Base-by-base conservation (phyloP, 2,113 vertebrate genomes). In the Ranitomeya variabilis region DNA sequence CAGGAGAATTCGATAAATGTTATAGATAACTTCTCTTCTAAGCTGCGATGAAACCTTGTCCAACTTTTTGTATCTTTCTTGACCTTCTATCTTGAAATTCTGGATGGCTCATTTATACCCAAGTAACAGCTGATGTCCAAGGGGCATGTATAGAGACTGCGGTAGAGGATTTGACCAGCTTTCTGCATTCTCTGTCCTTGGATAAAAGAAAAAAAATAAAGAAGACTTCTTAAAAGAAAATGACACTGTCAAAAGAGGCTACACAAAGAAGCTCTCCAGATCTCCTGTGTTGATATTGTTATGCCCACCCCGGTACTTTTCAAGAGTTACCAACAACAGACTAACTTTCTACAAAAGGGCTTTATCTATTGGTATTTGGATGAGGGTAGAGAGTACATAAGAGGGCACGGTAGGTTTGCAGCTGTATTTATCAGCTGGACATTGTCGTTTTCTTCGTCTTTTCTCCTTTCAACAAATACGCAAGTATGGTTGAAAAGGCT, bases 341-440 rank as follows among this genome's bases (percentile, higher is more conserved):
- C 60, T 51, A 69, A 76, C 21, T 31, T 78, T 79, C 18, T 26
- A 89, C 87, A 89, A 89, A 76, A 51, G 82, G 74, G 59, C 82
- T 89, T 89, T 89, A 89, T 89, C 87, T 79, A 0, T 69, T 78
- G 87, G 82, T 89, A 85, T 89, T 89, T 85, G 59, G 60, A 64
- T 14, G 73, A 54, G 87, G 87, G 85, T 85, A 89, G 62, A 89
- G 87, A 45, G 57, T 76, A 57, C 31, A 21, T 9, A n/a, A 55
- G 55, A 54, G 67, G 37, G 80, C 66, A 79, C 23, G 83, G 15
- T 55, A 55, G 52, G 60, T 85, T 84, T 66, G 73, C 51, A 77
- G 87, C 80, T 88, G 69, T 62, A 77, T 83, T 77, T 87, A 67
- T 67, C 64, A 18, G 55, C 31, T 31, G 23, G 69, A 84, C 80